Percentiles rank a stretch among this genome's conserved stretches.
Evolutionary conservation across 1,140 invertebrate species (phyloP).

Genomic region (Drosophila neocordata): DNA sequence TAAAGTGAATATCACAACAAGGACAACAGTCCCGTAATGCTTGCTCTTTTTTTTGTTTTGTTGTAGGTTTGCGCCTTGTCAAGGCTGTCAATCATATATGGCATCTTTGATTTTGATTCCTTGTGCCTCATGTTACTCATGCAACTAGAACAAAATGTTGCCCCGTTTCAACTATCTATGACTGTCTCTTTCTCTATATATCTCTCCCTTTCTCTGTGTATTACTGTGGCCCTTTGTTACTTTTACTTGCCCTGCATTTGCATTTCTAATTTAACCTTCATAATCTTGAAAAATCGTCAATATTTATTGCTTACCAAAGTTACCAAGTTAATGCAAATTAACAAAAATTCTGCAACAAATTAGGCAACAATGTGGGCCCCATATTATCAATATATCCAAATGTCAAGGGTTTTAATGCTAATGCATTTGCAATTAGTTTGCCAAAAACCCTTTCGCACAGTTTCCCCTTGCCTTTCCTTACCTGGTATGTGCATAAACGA

Average conservation of each 20-base stretch:
- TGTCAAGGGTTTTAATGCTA: constrained; percentile 68
- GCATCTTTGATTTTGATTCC: constrained; percentile 41
- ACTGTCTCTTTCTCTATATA: not conserved
- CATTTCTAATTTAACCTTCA: constrained; percentile 49
- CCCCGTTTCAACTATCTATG: not conserved
- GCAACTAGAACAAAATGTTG: constrained; percentile 3
- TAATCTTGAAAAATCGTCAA: constrained; percentile 53
- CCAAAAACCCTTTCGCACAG: constrained; percentile 38
- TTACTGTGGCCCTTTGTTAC: not conserved
- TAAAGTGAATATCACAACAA: constrained; percentile 77
- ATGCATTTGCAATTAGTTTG: constrained; percentile 77
- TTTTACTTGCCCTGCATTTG: constrained; percentile 30
- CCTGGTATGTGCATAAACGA: constrained; percentile 69
- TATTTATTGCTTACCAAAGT: constrained; percentile 68
- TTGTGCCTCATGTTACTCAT: constrained; percentile 41
- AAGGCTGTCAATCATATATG: constrained; percentile 69
- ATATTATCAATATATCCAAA: constrained; percentile 27
- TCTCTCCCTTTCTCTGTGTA: no score
- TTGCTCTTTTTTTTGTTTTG: constrained; percentile 37
- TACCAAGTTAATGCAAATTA: constrained; percentile 66
- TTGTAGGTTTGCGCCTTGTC: constrained; percentile 34
- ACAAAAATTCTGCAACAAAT: constrained; percentile 37
- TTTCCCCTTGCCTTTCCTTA: not conserved
- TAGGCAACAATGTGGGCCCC: constrained; percentile 62
- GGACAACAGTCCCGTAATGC: constrained; percentile 32